Base-by-base conservation (phyloP, 2,888 invertebrate genomes). In the Punctoribates punctum region DNA sequence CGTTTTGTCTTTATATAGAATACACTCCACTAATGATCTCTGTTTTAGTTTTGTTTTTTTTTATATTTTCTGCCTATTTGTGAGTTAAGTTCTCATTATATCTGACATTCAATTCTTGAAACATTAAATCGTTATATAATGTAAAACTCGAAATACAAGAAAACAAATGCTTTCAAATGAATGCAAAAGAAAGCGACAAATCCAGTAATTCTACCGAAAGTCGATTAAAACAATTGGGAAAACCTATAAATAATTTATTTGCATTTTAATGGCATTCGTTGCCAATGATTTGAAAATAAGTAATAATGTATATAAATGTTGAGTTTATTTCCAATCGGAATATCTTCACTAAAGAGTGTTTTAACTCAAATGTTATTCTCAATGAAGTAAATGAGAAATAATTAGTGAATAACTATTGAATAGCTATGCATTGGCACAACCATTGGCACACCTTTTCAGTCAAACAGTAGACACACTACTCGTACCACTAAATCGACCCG, bases 401-500 rank as follows among this genome's bases (percentile, higher is more conserved):
- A 62, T 62, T 62, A 62, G 25, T 13, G 17, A 62, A 62, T 62
- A 23, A 62, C 5, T 62, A 27, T 27, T 20, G 54, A 34, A 62
- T 62, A 62, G 62, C 23, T 29, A 62, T 54, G 34, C 23, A 62
- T 62, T 62, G 62, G 27, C 62, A 62, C 62, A 62, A n/a, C n/a
- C n/a, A n/a, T n/a, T n/a, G n/a, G n/a, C n/a, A n/a, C n/a, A n/a
- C 62, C 62, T 62, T 60, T 62, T 29, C 54, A 54, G 54, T 8
- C 34, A 34, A 34, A 34, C 34, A 34, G 34, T 34, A 34, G 34
- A 34, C 34, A 8, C n/a, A 34, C 34, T 34, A 34, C 34, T 8
- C 34, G 34, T 34, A 34, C 34, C 34, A 34, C 8, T 34, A 4
- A 34, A 34, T 34, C 34, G 34, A 34, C 34, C 34, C 34, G 34